Conservation (phyloP, 2,113 vertebrate species). For the Cyanoderma ruficeps region DNA sequence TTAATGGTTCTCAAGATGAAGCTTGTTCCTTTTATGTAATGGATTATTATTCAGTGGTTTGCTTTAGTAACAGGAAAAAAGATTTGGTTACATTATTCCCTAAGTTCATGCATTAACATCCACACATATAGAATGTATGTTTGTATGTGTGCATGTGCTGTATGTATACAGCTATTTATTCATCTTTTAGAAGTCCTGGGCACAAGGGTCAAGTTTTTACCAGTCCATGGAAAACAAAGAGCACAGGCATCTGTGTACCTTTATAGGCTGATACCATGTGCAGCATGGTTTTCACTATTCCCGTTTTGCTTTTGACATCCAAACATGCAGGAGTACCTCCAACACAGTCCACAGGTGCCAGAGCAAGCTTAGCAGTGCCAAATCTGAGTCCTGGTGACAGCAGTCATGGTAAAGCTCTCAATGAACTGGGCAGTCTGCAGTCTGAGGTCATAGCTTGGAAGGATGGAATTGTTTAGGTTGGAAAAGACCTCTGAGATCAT, state of each 20-base stretch:
- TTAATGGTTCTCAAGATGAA: background rate
- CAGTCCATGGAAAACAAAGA: background rate
- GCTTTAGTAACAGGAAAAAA: background rate
- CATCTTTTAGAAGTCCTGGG: background rate
- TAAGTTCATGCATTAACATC: background rate
- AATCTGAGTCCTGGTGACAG: background rate
- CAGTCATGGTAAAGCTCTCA: background rate
- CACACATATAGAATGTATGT: background rate
- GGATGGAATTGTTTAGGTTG: background rate
- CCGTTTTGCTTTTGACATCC: background rate
- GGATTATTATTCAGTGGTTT: background rate
- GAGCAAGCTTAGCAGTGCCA: background rate
- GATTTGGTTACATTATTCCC: background rate
- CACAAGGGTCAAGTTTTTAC: background rate
- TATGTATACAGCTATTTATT: background rate
- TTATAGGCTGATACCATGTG: background rate
- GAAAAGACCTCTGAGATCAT: background rate
- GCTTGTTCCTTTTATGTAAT: background rate
- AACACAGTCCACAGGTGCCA: background rate
- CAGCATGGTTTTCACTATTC: background rate
- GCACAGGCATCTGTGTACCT: background rate
- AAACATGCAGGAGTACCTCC: background rate
- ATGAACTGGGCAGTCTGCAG: background rate
- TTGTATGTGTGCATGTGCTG: background rate
- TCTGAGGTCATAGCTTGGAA: background rate